Percentiles rank a stretch among this genome's conserved stretches.
Evolutionary conservation across 2,797 vertebrate species (phyloP).

Genomic region (Erpetoichthys calabaricus): DNA sequence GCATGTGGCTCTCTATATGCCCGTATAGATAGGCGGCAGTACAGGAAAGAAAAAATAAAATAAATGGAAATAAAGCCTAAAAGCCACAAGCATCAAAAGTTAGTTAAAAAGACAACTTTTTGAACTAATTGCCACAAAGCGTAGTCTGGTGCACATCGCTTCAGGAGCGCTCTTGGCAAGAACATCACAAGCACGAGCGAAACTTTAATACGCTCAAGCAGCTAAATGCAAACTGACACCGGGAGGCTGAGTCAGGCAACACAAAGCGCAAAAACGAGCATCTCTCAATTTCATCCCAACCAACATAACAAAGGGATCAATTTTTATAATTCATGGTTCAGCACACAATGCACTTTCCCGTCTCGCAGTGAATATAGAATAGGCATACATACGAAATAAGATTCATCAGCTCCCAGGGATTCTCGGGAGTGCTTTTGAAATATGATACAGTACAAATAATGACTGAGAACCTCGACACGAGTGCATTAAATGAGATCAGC

Average conservation of each 20-base stretch:
- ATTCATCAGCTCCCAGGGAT: constrained; percentile 51
- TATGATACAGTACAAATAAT: constrained; percentile 57
- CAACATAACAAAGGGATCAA: constrained; percentile 62
- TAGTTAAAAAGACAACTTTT: constrained; percentile 50
- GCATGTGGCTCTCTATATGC: no score
- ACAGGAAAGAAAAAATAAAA: constrained; percentile 27
- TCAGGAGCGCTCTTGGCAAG: constrained; percentile 75
- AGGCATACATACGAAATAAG: constrained; percentile 68
- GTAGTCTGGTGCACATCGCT: constrained; percentile 52
- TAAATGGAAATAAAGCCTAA: constrained; percentile 51
- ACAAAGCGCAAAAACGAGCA: constrained; percentile 43
- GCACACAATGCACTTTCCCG: constrained; percentile 50
- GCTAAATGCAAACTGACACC: constrained; percentile 74
- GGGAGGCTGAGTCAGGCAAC: constrained; percentile 48
- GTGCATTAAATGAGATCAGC: constrained; percentile 55
- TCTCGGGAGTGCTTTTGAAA: constrained; percentile 63
- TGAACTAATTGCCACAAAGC: constrained; percentile 65
- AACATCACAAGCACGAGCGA: constrained; percentile 67
- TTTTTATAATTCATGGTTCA: constrained; percentile 61
- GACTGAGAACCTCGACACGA: constrained; percentile 57
- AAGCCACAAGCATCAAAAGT: constrained; percentile 41
- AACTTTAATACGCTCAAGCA: constrained; percentile 73
- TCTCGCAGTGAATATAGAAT: constrained; percentile 49
- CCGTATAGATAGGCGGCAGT: no score
- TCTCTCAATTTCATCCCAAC: constrained; percentile 64